phyloP scores from a whole-genome alignment of 2,888 invertebrate species.

The Amphipoea lucens region DNA sequence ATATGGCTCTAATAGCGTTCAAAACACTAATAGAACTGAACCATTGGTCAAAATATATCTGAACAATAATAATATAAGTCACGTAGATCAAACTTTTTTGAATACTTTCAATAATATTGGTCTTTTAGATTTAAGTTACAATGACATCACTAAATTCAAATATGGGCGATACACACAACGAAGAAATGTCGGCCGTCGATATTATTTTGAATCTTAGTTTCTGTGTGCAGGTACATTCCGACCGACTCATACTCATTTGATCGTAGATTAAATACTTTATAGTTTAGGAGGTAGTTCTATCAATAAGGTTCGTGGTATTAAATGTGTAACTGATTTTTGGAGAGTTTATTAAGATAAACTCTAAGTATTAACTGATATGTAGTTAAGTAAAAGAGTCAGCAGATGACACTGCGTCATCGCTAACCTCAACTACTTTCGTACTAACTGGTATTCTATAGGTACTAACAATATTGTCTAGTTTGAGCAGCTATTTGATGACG shows the following conservation, averaged over 20 bases:
- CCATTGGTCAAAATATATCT: slow-evolving; percentile 11
- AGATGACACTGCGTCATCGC: not conserved
- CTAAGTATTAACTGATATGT: not conserved
- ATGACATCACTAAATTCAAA: slow-evolving; percentile 18
- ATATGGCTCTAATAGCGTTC: not conserved
- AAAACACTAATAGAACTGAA: not conserved
- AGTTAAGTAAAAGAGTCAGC: not conserved
- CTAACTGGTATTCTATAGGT: not conserved
- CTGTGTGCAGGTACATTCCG: not conserved
- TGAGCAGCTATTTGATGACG: not conserved
- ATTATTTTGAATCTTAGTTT: not conserved
- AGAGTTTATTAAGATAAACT: not conserved
- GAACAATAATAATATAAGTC: slow-evolving; percentile 35
- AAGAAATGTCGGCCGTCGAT: not conserved
- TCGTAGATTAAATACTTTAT: not conserved
- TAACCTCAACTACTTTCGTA: too few relatives aligned
- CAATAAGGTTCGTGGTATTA: not conserved
- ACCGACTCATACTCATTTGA: not conserved
- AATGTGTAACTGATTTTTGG: not conserved
- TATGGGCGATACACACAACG: not conserved
- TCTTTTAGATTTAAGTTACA: slow-evolving; percentile 37
- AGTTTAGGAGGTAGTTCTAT: not conserved
- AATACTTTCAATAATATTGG: slow-evolving; percentile 23
- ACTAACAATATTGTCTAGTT: not conserved
- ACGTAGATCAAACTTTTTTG: slow-evolving; percentile 20